Base-by-base conservation (phyloP, 2,113 vertebrate genomes). In the Micronycteris hirsuta region DNA sequence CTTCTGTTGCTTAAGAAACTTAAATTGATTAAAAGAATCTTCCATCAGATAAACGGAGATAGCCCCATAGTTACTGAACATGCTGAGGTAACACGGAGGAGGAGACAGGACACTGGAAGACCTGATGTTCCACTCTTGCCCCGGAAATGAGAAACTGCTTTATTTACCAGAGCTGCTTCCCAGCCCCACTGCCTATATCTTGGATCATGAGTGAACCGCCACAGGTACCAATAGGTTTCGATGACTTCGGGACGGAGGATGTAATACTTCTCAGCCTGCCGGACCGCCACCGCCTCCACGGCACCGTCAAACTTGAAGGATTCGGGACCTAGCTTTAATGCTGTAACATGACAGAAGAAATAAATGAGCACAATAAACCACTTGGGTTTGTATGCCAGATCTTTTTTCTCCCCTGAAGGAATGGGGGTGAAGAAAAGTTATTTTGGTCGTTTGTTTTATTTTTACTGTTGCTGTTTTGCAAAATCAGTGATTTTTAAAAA, bases 181-280 rank as follows among this genome's bases (percentile, higher is more conserved):
- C 99, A 99, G 98, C 99, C 99, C 99, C 99, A 99, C 97, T 99
- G 99, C 45, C 99, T 98, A 98, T 99, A 99, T 94, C 99, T 99
- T 94, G 99, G 99, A 94, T 99, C 99, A 0, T 99, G 99, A 71
- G 99, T 99, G 98, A 99, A 99, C 95, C 99, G 99, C 99, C 99
- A 99, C 98, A 99, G 99, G 94, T 99, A 99, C 99, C 99, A 99
- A 96, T 99, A 99, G 19, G 99, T 99, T 98, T 99, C 99, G 70
- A 99, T 99, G 87, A 99, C 99, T 98, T 99, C 99, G 19, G 99
- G 99, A 80, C 99, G 98, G 63, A 99, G 99, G 97, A 99, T 99
- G 98, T 99, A 99, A 97, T 99, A 99, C 97, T 99, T 99, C 97
- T 99, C 99, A 45, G 99, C 99, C 98, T 99, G 99, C 58, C 99